phyloP scores from a whole-genome alignment of 2,797 vertebrate species.

The Rousettus madagascariensis region DNA sequence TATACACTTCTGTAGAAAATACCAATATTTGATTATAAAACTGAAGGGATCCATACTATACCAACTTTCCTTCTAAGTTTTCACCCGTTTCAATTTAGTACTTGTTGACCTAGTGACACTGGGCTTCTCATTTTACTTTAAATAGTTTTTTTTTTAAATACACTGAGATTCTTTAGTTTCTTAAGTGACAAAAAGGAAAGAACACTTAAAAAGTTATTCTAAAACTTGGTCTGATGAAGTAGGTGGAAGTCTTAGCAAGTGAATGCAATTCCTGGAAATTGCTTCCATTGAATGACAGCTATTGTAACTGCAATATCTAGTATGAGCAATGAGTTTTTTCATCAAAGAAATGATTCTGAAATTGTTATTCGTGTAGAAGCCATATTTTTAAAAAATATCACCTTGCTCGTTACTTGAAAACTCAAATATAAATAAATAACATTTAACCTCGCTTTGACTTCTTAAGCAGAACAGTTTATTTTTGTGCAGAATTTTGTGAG shows the following conservation, averaged over 20 bases:
- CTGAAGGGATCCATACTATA: not conserved
- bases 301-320: not conserved
- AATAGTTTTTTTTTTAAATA: not conserved
- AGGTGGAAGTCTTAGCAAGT: slow-evolving; percentile 16
- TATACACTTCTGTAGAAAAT: not conserved
- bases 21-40: not conserved
- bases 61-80: not conserved
- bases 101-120: not conserved
- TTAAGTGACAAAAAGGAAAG: not conserved
- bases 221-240: slow-evolving; percentile 46
- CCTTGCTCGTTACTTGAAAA: not conserved
- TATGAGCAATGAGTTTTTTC: slow-evolving; percentile 30
- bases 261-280: slow-evolving; percentile 46
- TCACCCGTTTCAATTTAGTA: not conserved
- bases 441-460: slow-evolving; percentile 12
- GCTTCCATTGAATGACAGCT: slow-evolving; percentile 42
- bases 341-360: slow-evolving; percentile 27
- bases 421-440: slow-evolving; percentile 46
- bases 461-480: not conserved
- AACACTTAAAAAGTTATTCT: slow-evolving; percentile 12
- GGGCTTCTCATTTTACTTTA: not conserved
- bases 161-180: slow-evolving; percentile 1
- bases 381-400: slow-evolving; percentile 20
- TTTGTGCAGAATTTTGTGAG: not conserved
- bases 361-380: not conserved